These are phyloP conservation scores for Pelusios castaneus DNA, from an alignment of 2,113 vertebrate genomes.

Conservation along the genomic window DNA sequence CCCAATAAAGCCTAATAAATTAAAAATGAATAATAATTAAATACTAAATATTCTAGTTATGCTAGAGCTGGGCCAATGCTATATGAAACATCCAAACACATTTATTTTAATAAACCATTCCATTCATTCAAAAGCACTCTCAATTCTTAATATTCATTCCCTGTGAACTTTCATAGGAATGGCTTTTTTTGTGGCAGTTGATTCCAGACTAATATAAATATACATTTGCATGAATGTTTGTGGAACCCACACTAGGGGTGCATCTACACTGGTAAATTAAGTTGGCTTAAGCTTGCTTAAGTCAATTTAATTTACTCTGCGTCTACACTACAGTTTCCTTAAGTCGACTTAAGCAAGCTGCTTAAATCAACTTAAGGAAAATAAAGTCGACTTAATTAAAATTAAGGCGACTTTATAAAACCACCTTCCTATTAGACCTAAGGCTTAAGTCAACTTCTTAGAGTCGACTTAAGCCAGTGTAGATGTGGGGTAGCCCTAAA, in stretches of 20 bases:
- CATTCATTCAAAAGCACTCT: neutral
- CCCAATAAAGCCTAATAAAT: conserved; percentile 15
- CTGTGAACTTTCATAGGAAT: neutral
- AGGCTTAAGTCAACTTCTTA: no score
- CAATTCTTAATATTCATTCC: neutral
- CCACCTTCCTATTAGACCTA: no score
- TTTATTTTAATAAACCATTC: neutral
- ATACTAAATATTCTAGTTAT: neutral
- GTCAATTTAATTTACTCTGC: no score
- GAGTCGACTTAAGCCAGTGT: no score
- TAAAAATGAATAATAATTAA: conserved; percentile 41
- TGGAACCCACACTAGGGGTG: neutral
- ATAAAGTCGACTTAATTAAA: no score
- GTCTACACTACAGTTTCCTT: no score
- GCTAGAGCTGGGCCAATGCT: conserved; percentile 6
- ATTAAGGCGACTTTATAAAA: no score
- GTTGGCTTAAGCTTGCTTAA: no score
- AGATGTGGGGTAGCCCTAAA: no score
- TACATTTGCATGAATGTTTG: neutral
- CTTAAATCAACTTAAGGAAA: no score
- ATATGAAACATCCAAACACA: neutral
- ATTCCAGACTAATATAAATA: neutral
- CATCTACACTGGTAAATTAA: no score
- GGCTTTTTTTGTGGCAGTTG: neutral
- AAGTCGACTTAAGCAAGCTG: no score